phyloP scores from a whole-genome alignment of 1,140 invertebrate species.

The Polyergus mexicanus region DNA sequence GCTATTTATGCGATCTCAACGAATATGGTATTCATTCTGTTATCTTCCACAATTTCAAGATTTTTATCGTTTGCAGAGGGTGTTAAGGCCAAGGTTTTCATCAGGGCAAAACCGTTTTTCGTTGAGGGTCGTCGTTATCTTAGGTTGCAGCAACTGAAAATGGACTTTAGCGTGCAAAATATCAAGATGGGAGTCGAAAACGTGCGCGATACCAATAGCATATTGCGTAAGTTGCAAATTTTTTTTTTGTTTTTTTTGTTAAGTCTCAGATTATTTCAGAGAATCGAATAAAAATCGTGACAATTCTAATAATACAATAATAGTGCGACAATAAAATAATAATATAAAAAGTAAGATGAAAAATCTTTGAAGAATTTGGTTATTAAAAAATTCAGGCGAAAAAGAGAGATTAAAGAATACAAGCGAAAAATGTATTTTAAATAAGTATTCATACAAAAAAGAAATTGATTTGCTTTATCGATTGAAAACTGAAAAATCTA shows the following conservation, averaged over 20 bases:
- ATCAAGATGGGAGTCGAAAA: conserved; percentile 95
- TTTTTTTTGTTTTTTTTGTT: background rate
- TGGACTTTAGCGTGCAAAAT: conserved; percentile 93
- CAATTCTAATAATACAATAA: background rate
- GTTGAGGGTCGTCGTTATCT: conserved; percentile 89
- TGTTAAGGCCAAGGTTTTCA: conserved; percentile 93
- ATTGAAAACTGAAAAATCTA: too few relatives aligned
- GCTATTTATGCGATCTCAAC: background rate
- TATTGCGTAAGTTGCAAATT: conserved; percentile 90
- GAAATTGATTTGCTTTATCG: too few relatives aligned
- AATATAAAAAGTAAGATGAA: background rate
- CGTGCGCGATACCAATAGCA: conserved; percentile 91
- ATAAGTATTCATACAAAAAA: too few relatives aligned
- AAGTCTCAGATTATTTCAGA: background rate
- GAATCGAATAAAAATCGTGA: conserved; percentile 1
- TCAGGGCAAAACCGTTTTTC: conserved; percentile 89
- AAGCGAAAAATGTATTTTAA: background rate
- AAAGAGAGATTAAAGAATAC: background rate
- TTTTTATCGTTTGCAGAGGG: conserved; percentile 88
- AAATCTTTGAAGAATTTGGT: background rate
- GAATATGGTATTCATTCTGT: background rate
- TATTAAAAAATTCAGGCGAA: background rate
- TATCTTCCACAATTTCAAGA: background rate
- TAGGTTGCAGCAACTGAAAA: conserved; percentile 91
- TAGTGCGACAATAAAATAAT: background rate